Evolutionary conservation across 2,113 vertebrate species (phyloP), one percentile per base, ranked within the genome.

Genomic region (Lagopus muta): DNA sequence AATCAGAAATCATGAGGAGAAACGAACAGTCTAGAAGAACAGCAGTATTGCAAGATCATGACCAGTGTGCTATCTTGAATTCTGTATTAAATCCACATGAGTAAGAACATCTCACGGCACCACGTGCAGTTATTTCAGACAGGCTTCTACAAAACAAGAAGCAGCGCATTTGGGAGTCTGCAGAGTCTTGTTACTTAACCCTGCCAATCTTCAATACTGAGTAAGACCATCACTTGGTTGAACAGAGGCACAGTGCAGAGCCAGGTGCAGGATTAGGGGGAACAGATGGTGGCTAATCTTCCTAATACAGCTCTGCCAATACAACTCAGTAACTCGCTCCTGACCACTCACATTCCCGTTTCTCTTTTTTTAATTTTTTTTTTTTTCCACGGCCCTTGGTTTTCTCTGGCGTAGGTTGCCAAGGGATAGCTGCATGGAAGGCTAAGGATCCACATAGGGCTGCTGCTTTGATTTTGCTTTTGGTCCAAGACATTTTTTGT

Each of bases 211-310:
- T 85, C 28, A 85, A 20, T 79, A 85, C n/a, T 89, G 82, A 91
- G 87, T 58, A 81, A 84, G 74, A 61, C 71, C 73, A 78, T 42
- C 32, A 32, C 55, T 90, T 48, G 74, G 36, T 36, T 91, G 88
- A 94, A 85, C 48, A 84, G 92, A 38, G 84, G 57, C 77, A 79
- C 30, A 92, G 76, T 42, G 75, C 25, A 88, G 75, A 96, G 85
- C 73, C 93, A 95, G 88, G 91, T 94, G 91, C 93, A 94, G 82
- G 85, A 90, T 94, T 75, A 45, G n/a, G 61, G 43, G n/a, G 85
- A 97, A 94, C 93, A 96, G 96, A 97, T 95, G 94, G 92, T 81
- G 32, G 48, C 28, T 97, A 93, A 95, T 95, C 94, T 95, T 96
- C 85, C 72, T 67, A 60, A 83, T 6, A 69, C 42, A 88, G 75